Conservation (phyloP, 2,797 vertebrate genomes). For the Schizopygopsis pylzovi region DNA sequence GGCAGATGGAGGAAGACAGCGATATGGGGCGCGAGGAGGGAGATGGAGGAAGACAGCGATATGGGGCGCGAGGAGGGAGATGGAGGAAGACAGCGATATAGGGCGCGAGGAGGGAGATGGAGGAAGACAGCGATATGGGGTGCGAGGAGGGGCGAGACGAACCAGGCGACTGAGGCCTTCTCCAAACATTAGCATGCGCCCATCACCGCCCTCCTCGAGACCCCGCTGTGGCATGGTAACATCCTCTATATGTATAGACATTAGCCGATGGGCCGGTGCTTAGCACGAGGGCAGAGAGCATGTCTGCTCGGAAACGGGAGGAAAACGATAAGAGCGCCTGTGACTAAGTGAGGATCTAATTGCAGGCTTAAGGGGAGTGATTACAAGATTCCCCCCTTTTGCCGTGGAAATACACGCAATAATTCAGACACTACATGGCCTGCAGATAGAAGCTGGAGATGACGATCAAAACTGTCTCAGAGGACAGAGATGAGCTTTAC, state of each 20-base stretch:
- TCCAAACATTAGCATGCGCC: constrained; percentile 54
- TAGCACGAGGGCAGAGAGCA: constrained; percentile 20
- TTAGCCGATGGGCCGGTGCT: constrained; percentile 20
- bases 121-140: no score
- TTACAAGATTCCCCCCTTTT: constrained; percentile 46
- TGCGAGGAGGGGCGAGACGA: not conserved
- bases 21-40: not conserved
- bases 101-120: no score
- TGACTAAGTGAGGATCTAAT: constrained; percentile 48
- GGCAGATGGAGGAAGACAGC: no score
- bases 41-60: no score
- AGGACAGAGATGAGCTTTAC: constrained; percentile 27
- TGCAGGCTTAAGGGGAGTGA: constrained; percentile 46
- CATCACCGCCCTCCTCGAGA: constrained; percentile 29
- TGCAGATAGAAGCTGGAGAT: constrained; percentile 29
- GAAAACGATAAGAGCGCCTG: constrained; percentile 39
- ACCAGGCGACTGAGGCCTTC: constrained; percentile 25
- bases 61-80: not conserved
- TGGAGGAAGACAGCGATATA: no score
- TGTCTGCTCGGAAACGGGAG: constrained; percentile 28
- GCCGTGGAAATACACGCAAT: constrained; percentile 25
- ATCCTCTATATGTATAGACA: constrained; percentile 34
- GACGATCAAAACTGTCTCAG: not conserved
- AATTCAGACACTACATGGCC: constrained; percentile 24
- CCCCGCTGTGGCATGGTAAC: constrained; percentile 48